Percentiles rank a stretch among this genome's conserved stretches.
Conservation (phyloP, 2,113 vertebrate species). For the Euleptes europaea region DNA sequence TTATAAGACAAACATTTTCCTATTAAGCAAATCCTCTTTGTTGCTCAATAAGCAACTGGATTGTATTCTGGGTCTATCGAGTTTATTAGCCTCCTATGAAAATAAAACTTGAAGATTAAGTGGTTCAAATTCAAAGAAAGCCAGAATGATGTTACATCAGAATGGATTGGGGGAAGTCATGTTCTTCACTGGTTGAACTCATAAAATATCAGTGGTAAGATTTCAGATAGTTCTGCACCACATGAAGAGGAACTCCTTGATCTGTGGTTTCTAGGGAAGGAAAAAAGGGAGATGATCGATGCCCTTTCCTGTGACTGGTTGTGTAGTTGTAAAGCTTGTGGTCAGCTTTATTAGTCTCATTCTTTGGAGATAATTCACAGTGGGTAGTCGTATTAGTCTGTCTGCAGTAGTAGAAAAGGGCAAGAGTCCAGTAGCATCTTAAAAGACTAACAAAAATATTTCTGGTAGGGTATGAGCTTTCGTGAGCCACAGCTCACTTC, state of each 20-base stretch:
- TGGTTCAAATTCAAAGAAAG: conserved; percentile 39
- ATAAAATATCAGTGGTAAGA: conserved; percentile 30
- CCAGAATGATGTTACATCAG: conserved; percentile 15
- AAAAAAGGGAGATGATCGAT: conserved; percentile 38
- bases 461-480: too few species aligned
- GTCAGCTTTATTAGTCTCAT: conserved; percentile 13
- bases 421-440: too few species aligned
- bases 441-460: too few species aligned
- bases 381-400: too few species aligned
- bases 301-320: conserved; percentile 12
- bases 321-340: background rate
- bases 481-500: too few species aligned
- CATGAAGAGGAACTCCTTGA: conserved; percentile 19
- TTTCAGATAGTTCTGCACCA: conserved; percentile 16
- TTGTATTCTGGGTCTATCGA: background rate
- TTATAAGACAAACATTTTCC: background rate
- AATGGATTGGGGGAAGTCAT: background rate
- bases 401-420: too few species aligned
- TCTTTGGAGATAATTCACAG: conserved; percentile 36
- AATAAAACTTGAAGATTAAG: conserved; percentile 17
- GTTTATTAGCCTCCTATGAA: fast-evolving
- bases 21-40: conserved; percentile 6
- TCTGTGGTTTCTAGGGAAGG: conserved; percentile 27
- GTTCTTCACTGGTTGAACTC: background rate
- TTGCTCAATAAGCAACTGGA: background rate